Base-by-base conservation (phyloP, 1,140 invertebrate species). In the Gonioctena quinquepunctata region DNA sequence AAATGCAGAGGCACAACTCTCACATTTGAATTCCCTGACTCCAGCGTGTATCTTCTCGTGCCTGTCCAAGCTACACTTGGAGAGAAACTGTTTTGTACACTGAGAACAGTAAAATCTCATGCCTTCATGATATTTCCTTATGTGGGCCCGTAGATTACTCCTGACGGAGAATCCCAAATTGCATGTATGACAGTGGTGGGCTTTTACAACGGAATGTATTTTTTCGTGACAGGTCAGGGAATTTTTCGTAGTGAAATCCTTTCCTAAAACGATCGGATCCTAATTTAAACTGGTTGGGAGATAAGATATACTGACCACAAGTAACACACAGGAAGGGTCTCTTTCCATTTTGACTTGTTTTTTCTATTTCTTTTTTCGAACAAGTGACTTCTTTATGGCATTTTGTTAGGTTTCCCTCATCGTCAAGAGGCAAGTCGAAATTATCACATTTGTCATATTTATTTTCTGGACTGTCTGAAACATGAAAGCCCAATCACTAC, bases 191-290 rank as follows among this genome's bases (percentile, higher is more conserved):
- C 74, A 76, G 1, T 22, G 23, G 49, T 76, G 74, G 4, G 50
- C 67, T 52, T 76, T 76, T 2, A 76, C 54, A 42, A 57, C 52
- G 16, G 66, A 63, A 49, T 76, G 74, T 56, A 69, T 76, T 71
- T 76, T 76, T 69, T 76, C 74, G 25, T 76, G 74, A 59, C 74
- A 76, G 21, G 52, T 71, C 68, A 76, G 61, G 7, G 69, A 76
- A 61, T 71, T 76, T 63, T 74, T 76, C 27, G 74, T 73, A 8
- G 28, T 61, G 48, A 75, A 75, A 11, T 63, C 66, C 69, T 75
- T 75, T 3, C 73, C 73, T 75, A 61, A 26, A 54, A 54, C n/a
- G n/a, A 42, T 42, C 6, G 33, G 6, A n/a, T 42, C n/a, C 33
- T 42, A 7, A 6, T 42, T 42, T 6, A n/a, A n/a, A n/a, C n/a